Base-by-base conservation (phyloP, 2,113 vertebrate genomes). In the Zingel zingel region DNA sequence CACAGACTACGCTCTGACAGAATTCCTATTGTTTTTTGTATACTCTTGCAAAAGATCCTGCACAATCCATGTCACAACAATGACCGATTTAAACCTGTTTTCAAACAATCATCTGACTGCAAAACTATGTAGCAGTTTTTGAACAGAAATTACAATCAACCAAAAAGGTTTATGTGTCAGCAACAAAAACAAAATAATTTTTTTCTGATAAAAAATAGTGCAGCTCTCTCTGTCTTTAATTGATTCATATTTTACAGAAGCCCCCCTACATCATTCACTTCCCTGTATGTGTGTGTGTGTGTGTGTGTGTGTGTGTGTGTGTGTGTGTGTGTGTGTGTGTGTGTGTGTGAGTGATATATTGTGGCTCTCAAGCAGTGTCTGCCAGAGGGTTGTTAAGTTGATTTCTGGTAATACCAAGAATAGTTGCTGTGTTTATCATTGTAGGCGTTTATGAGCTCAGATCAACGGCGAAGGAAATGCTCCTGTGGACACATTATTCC, bases 401-500 rank as follows among this genome's bases (percentile, higher is more conserved):
- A 88, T 91, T 72, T 85, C 78, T 67, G 73, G 83, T 79, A 76
- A 89, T 79, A 83, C 79, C 23, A 58, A 69, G 88, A 86, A 83
- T 71, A 83, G 86, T 77, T 57, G 57, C 81, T 25, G 71, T 65
- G 91, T 91, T 91, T 86, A 79, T 92, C 89, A 86, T 80, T 81
- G 77, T 79, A 69, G 74, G 79, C 70, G 58, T 87, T 77, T 84
- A 74, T 79, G 81, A 82, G 83, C 70, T 68, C 88, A 47, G 86
- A 93, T 94, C 90, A 89, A 91, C 93, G 77, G 51, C 18, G 1
- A 74, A 82, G 79, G 59, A 81, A 90, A 83, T 47, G 67, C 74
- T 85, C 43, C 68, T 21, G 2, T 73, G 84, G 48, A 66, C 80
- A 77, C 70, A 77, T 78, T 81, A 88, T 75, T 91, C 81, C 79